Percentiles rank a stretch among this genome's conserved stretches.
Conservation (phyloP, 2,888 invertebrate species). For the Trachelus tabidus region DNA sequence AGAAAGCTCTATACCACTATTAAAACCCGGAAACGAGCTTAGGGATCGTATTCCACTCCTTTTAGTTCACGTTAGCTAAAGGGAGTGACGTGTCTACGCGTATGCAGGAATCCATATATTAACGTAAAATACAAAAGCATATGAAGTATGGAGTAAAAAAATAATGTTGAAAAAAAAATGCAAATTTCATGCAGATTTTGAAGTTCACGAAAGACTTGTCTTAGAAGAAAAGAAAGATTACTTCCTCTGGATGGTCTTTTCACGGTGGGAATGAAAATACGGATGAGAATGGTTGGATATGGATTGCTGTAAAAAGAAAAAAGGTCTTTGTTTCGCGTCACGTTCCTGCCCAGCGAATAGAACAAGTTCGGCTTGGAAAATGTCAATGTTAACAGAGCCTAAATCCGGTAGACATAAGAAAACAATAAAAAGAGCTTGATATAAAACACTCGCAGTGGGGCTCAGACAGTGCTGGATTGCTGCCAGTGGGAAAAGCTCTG, state of each 20-base stretch:
- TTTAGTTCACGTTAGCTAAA: neutral
- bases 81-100: neutral
- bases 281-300: neutral
- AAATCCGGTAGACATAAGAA: slow-evolving; percentile 22
- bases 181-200: slow-evolving; percentile 6
- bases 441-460: slow-evolving; percentile 14
- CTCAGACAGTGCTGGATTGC: slow-evolving; percentile 4
- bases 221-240: slow-evolving; percentile 18
- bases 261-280: neutral
- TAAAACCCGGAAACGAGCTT: slow-evolving; percentile 27
- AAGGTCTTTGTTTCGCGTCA: neutral
- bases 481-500: slow-evolving; percentile 16
- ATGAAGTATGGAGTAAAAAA: neutral
- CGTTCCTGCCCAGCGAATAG: neutral
- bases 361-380: slow-evolving; percentile 6
- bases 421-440: slow-evolving; percentile 16
- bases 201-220: slow-evolving; percentile 1
- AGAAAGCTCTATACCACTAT: slow-evolving; percentile 12
- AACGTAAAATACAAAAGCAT: neutral
- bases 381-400: slow-evolving; percentile 19
- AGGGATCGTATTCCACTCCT: neutral
- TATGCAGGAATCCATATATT: neutral
- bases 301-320: neutral
- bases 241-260: neutral
- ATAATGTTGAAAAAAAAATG: neutral